Evolutionary conservation across 2,113 vertebrate species (phyloP).

Genomic region (Synodontis membranacea): DNA sequence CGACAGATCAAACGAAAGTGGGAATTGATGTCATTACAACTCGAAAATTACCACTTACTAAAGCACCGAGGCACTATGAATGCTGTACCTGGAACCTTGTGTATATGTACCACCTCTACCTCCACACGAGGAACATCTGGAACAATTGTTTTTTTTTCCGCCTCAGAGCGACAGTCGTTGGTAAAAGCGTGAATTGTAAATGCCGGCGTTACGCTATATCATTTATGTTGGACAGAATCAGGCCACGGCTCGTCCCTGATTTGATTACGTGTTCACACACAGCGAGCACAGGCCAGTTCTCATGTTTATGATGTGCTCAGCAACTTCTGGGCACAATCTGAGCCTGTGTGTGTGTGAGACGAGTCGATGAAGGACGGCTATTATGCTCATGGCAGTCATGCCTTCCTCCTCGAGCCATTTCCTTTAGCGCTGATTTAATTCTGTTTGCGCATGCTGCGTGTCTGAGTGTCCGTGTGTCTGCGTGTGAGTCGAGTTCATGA

Average conservation of each 20-base stretch:
- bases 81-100: not conserved
- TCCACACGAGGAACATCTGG: not conserved
- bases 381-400: slow-evolving; percentile 71
- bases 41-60: not conserved
- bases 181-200: not conserved
- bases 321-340: slow-evolving; percentile 72
- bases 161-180: not conserved
- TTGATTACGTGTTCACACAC: slow-evolving; percentile 68
- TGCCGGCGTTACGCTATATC: not conserved
- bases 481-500: slow-evolving; percentile 49
- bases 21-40: not conserved
- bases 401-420: slow-evolving; percentile 72
- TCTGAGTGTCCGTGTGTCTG: slow-evolving; percentile 48
- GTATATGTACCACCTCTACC: not conserved
- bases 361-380: slow-evolving; percentile 67
- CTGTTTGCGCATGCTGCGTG: slow-evolving; percentile 60
- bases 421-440: slow-evolving; percentile 76
- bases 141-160: not conserved
- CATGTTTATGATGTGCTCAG: slow-evolving; percentile 78
- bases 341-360: slow-evolving; percentile 43
- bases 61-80: not conserved
- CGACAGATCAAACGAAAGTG: not conserved
- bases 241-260: slow-evolving; percentile 72
- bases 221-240: not conserved
- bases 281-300: slow-evolving; percentile 67